These are phyloP conservation scores for Rhopilema esculentum DNA, from an alignment of 30 jellyfish, hydroid and myxozoan species.

Conservation along the genomic window DNA sequence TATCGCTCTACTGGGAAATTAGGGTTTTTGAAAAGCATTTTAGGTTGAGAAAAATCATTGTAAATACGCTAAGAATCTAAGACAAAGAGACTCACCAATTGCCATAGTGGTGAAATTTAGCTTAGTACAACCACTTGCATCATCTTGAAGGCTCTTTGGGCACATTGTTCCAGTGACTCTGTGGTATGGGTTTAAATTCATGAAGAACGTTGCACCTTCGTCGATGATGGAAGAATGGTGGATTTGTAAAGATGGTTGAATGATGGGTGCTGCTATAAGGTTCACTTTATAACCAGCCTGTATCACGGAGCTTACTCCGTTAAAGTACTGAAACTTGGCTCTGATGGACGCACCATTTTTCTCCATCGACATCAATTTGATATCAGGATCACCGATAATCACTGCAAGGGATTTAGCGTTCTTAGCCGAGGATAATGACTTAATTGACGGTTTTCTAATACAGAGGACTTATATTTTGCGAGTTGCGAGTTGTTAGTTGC, in stretches of 20 bases:
- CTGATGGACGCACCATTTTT: background rate
- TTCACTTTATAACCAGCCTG: conserved; percentile 1
- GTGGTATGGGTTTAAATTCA: background rate
- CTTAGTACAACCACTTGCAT: background rate
- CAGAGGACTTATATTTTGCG: too few species aligned
- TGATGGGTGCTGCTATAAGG: background rate
- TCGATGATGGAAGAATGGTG: background rate
- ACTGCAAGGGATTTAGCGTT: background rate
- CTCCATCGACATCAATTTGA: background rate
- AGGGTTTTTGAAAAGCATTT: too few species aligned
- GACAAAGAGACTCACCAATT: background rate
- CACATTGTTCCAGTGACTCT: background rate
- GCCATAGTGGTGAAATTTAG: conserved; percentile 2
- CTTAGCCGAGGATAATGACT: too few species aligned
- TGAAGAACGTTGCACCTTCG: conserved; percentile 11
- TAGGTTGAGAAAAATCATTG: background rate
- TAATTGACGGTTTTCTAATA: too few species aligned
- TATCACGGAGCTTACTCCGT: background rate
- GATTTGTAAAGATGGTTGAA: background rate
- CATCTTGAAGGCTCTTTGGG: conserved; percentile 11
- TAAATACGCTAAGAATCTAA: background rate
- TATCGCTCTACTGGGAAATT: background rate
- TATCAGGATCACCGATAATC: too few species aligned
- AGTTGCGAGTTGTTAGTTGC: too few species aligned
- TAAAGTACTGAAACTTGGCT: conserved; percentile 17